A percentile compares a stretch with the other conserved stretches of the same genome.
Evolutionary conservation across 2,888 invertebrate genomes (phyloP).

Genomic region (Monoplex corrugatus): DNA sequence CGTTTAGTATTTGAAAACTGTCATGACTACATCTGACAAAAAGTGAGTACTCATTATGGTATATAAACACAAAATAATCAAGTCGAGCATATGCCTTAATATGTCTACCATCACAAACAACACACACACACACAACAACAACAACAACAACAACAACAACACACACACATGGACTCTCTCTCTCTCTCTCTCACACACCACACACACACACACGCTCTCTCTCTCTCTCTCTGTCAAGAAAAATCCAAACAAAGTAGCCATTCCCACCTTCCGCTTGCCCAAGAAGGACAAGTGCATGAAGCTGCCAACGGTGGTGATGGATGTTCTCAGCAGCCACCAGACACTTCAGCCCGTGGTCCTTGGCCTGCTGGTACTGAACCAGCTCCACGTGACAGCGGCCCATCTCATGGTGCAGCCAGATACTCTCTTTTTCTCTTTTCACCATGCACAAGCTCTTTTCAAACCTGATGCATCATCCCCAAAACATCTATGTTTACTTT

Average conservation of each 20-base stretch:
- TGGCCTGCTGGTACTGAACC: conserved; percentile 69
- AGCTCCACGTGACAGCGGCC: conserved; percentile 81
- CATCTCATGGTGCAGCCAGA: conserved; percentile 80
- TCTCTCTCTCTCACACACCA: background rate
- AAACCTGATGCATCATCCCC: no score
- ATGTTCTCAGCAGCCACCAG: conserved; percentile 72
- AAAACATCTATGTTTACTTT: conserved; percentile 31
- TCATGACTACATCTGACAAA: no score
- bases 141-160: no score
- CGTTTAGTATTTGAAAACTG: no score
- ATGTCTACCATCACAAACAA: no score
- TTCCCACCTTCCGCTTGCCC: conserved; percentile 77
- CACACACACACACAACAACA: no score
- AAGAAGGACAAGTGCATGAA: conserved; percentile 76
- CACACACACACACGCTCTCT: background rate
- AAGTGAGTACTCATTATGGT: no score
- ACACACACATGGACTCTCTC: background rate
- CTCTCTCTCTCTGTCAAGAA: background rate
- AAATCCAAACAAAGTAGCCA: background rate
- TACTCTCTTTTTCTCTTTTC: conserved; percentile 41
- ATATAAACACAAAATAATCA: no score
- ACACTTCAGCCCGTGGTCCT: conserved; percentile 73
- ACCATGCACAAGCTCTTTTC: conserved; percentile 10
- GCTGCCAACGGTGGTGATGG: conserved; percentile 74
- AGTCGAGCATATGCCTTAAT: no score